phyloP scores from a whole-genome alignment of 2,888 invertebrate genomes.

The Drosophila paramelanica region DNA sequence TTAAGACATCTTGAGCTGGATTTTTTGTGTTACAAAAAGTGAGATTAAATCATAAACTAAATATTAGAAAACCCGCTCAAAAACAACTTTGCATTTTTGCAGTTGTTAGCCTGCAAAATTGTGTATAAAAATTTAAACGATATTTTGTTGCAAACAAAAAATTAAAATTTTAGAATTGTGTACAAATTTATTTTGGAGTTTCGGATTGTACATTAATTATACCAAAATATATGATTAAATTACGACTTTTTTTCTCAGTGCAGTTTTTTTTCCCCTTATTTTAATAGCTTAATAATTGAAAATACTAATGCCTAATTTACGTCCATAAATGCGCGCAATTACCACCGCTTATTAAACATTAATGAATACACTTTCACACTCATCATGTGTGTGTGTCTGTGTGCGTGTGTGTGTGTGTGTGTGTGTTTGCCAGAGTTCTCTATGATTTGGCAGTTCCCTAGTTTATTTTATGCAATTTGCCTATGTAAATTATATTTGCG shows the following conservation, averaged over 20 bases:
- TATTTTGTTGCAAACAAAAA: too few species aligned
- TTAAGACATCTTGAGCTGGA: background rate
- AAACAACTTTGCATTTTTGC: too few species aligned
- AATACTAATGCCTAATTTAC: constrained; percentile 9
- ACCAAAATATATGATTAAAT: background rate
- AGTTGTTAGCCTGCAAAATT: too few species aligned
- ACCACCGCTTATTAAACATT: constrained; percentile 33
- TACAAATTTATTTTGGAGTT: too few species aligned
- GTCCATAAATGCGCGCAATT: constrained; percentile 23
- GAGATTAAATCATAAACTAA: too few species aligned
- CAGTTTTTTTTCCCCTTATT: background rate
- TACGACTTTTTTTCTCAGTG: background rate
- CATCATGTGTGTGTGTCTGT: background rate
- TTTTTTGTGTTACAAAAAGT: too few species aligned
- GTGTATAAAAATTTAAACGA: too few species aligned
- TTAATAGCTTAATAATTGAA: background rate
- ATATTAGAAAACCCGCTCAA: too few species aligned
- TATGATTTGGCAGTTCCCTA: constrained; percentile 23
- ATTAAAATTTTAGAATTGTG: too few species aligned
- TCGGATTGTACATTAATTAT: too few species aligned
- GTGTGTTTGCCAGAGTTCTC: constrained; percentile 9
- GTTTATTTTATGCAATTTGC: constrained; percentile 55
- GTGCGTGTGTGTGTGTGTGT: constrained; percentile 1
- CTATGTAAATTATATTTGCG: constrained; percentile 59
- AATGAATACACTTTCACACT: constrained; percentile 19